Evolutionary conservation across 2,888 invertebrate genomes (phyloP).

Genomic region (Nomada fucata): DNA sequence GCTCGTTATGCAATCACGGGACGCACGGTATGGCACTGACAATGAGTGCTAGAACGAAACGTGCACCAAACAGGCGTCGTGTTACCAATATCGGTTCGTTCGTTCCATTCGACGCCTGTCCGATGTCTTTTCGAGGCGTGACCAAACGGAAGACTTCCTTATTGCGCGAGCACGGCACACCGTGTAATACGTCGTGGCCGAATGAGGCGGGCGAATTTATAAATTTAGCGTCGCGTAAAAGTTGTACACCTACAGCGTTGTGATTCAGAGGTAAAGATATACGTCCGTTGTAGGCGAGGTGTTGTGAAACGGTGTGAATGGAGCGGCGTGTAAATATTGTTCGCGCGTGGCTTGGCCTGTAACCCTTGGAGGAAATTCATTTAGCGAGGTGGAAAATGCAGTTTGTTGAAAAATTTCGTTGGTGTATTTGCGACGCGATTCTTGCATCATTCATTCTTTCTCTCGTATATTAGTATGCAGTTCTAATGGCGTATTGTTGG

Average conservation of each 20-base stretch:
- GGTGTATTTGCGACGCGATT: too few species aligned
- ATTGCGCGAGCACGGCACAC: conserved; percentile 28
- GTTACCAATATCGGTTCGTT: conserved; percentile 45
- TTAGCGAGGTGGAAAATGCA: too few species aligned
- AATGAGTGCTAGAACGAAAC: conserved; percentile 4
- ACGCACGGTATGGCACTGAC: background rate
- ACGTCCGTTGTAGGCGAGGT: background rate
- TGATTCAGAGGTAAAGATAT: background rate
- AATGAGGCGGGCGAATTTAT: conserved; percentile 11
- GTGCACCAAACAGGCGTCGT: conserved; percentile 20
- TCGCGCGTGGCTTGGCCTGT: background rate
- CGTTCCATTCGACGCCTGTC: background rate
- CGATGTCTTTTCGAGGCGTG: background rate
- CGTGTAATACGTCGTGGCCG: conserved; percentile 1
- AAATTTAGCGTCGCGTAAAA: conserved; percentile 25
- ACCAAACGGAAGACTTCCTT: conserved; percentile 49
- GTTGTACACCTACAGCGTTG: background rate
- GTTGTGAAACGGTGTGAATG: background rate
- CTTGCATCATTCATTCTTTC: too few species aligned
- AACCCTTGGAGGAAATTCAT: too few species aligned
- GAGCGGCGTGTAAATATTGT: background rate
- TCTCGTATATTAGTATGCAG: too few species aligned
- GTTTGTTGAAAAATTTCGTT: too few species aligned
- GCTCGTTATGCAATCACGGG: conserved; percentile 41
- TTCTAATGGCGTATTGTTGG: too few species aligned